Evolutionary conservation across 1,140 invertebrate species (phyloP).

Genomic region (Drosophila seguyi): DNA sequence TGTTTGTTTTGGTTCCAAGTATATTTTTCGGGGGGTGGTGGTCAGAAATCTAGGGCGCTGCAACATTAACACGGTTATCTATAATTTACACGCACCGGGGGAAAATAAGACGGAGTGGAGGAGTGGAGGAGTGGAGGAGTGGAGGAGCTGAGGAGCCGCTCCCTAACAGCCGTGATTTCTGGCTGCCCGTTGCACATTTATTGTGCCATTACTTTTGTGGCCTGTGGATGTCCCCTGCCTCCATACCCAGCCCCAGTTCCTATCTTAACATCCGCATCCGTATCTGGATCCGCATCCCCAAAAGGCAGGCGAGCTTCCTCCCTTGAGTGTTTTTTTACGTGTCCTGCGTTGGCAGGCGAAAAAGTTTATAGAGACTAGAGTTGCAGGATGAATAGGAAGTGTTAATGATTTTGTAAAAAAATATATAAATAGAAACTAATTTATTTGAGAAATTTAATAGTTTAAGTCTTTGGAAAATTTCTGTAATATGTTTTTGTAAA

Average conservation of each 20-base stretch:
- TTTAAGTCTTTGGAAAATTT: too few species aligned
- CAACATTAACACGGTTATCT: slow-evolving; percentile 82
- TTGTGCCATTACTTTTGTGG: slow-evolving; percentile 64
- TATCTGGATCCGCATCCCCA: slow-evolving; percentile 15
- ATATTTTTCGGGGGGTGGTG: slow-evolving; percentile 3
- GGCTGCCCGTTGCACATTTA: slow-evolving; percentile 70
- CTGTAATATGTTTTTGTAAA: neutral
- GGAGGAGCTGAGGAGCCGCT: neutral
- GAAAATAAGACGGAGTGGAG: neutral
- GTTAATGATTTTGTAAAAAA: neutral
- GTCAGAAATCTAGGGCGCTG: slow-evolving; percentile 41
- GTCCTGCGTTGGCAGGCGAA: slow-evolving; percentile 21
- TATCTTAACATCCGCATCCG: slow-evolving; percentile 15
- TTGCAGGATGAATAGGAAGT: neutral
- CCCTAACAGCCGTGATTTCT: slow-evolving; percentile 55
- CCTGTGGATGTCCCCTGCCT: slow-evolving; percentile 21
- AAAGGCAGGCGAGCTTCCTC: slow-evolving; percentile 33
- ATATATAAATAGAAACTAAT: too few species aligned
- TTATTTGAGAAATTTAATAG: neutral
- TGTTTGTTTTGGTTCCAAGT: slow-evolving; percentile 17
- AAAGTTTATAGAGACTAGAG: slow-evolving; percentile 18
- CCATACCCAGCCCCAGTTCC: slow-evolving; percentile 9
- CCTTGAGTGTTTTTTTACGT: slow-evolving; percentile 61
- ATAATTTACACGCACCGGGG: slow-evolving; percentile 72
- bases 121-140: neutral